Evolutionary conservation across 2,113 vertebrate genomes (phyloP), one percentile per base, ranked within the genome.

Genomic region (Nestor notabilis): DNA sequence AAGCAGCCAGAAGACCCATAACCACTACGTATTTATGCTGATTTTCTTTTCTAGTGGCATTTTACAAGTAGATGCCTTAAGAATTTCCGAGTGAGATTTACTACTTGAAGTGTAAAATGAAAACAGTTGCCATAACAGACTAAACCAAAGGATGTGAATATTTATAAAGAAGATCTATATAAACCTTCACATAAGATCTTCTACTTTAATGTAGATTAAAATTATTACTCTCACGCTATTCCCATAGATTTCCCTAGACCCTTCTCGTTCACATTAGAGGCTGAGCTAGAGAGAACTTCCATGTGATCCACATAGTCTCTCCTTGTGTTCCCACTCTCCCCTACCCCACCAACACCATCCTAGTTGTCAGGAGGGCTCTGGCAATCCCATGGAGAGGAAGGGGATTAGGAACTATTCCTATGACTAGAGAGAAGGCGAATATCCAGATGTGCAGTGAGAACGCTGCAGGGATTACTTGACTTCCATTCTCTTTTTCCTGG

Each of bases 241-340:
- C 33, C 33, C 50, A 9, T 7, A 27, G 11, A 20, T 87, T 29
- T 83, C 46, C 25, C 19, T 8, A 19, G 21, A 31, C 13, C 41
- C 27, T 8, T 23, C 37, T 41, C 5, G 19, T 31, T 31, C 68
- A 27, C 18, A 13, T 27, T 7, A 33, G 31, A 52, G 39, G 43
- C 14, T 1, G 27, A 79, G 25, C 4, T 1, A 21, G 21, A 24
- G 28, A 69, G 24, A 60, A 16, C 13, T 50, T 23, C 5, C 0
- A 0, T 18, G 46, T 15, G 14, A 90, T 14, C n/a, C 50, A 11
- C 7, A 3, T 1, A 2, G 5, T 18, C 65, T 49, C 3, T 18
- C 46, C 24, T 12, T 1, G 1, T 11, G 4, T 28, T 13, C 35
- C 21, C 14, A 2, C 41, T 27, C 43, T 25, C 6, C 27, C 29